Percentiles rank a stretch among this genome's conserved stretches.
phyloP scores from a whole-genome alignment of 37 sponge, comb jelly and placozoan genomes.

The Geodia barretti region DNA sequence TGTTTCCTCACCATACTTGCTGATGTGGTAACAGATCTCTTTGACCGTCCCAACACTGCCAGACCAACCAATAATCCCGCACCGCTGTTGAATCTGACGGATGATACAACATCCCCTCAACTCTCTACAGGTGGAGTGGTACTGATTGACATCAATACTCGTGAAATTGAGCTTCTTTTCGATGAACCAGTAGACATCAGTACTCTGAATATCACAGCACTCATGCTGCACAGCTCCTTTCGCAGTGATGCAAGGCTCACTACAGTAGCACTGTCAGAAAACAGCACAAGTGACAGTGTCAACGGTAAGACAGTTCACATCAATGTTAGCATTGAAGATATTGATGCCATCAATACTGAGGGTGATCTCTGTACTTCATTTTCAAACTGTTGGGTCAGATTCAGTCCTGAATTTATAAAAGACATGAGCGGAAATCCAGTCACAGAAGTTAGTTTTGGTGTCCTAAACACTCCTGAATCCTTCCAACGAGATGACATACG shows the following conservation, averaged over 20 bases:
- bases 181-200: slow-evolving; percentile 68
- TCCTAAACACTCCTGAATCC: neutral
- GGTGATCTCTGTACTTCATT: slow-evolving; percentile 47
- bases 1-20: slow-evolving; percentile 73
- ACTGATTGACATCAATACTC: slow-evolving; percentile 59
- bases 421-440: slow-evolving; percentile 84
- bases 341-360: slow-evolving; percentile 62
- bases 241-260: neutral
- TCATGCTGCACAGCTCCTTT: slow-evolving; percentile 55
- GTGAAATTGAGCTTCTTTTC: slow-evolving; percentile 60
- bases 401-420: slow-evolving; percentile 52
- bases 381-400: slow-evolving; percentile 60
- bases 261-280: slow-evolving; percentile 13
- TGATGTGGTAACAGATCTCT: slow-evolving; percentile 64
- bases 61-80: slow-evolving; percentile 42
- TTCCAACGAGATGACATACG: slow-evolving; percentile 56
- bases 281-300: slow-evolving; percentile 48
- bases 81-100: slow-evolving; percentile 35
- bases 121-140: slow-evolving; percentile 15
- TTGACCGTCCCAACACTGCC: slow-evolving; percentile 23
- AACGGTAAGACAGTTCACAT: slow-evolving; percentile 49
- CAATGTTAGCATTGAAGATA: slow-evolving; percentile 39
- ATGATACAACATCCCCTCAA: slow-evolving; percentile 55
- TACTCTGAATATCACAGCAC: slow-evolving; percentile 58
- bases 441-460: slow-evolving; percentile 2